phyloP scores from a whole-genome alignment of 2,113 vertebrate genomes.

The Symphodus melops region DNA sequence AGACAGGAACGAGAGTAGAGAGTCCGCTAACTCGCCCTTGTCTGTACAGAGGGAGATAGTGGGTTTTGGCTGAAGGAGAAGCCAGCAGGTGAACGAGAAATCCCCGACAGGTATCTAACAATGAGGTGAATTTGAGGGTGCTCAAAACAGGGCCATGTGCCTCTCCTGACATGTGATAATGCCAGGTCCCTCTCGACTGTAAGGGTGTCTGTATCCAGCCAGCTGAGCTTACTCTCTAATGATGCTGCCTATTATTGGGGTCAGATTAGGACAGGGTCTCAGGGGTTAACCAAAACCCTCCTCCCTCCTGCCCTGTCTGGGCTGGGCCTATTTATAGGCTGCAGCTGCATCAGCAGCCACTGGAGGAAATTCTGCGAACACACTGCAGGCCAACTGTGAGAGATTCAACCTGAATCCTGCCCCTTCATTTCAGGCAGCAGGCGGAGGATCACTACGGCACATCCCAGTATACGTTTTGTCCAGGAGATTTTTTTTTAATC shows the following conservation, averaged over 20 bases:
- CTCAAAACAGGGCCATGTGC: conserved; percentile 31
- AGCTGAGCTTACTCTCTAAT: conserved; percentile 51
- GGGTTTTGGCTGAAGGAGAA: conserved; percentile 29
- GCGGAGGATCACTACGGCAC: conserved; percentile 22
- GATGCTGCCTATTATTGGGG: conserved; percentile 60
- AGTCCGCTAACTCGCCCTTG: conserved; percentile 41
- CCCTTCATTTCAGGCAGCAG: conserved; percentile 37
- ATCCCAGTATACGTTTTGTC: no score
- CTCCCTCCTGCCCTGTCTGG: conserved; percentile 60
- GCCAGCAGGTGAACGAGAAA: conserved; percentile 38
- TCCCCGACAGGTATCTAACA: conserved; percentile 50
- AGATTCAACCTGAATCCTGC: conserved; percentile 65
- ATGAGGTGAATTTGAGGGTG: conserved; percentile 33
- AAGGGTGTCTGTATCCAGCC: conserved; percentile 17
- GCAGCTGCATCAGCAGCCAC: conserved; percentile 72
- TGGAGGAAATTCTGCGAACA: conserved; percentile 65
- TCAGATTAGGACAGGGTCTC: conserved; percentile 68
- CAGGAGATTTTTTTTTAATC: no score
- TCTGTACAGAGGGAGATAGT: conserved; percentile 44
- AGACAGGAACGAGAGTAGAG: conserved; percentile 43
- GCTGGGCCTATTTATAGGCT: conserved; percentile 78
- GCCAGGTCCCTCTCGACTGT: conserved; percentile 24
- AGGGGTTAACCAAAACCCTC: conserved; percentile 68
- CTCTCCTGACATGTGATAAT: conserved; percentile 25
- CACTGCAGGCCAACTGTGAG: conserved; percentile 60